Evolutionary conservation across 2,113 vertebrate species (phyloP).

Genomic region (Microcebus lehilahytsara): DNA sequence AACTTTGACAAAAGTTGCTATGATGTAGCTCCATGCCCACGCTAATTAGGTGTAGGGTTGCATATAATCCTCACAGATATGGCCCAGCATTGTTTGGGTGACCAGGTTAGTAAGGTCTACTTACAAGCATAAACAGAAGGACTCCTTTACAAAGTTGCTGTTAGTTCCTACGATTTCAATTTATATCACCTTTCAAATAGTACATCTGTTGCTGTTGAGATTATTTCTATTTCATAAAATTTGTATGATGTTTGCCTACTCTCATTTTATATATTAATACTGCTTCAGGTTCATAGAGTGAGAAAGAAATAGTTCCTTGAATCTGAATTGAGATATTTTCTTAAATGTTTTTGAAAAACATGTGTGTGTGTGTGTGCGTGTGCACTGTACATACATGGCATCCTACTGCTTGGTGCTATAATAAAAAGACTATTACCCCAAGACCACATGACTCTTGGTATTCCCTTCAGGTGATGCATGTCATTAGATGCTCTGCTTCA

Average conservation of each 20-base stretch:
- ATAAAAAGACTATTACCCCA: not conserved
- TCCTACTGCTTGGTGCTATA: not conserved
- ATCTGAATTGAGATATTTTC: not conserved
- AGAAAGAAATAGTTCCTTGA: not conserved
- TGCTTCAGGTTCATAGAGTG: not conserved
- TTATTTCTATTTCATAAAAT: not conserved
- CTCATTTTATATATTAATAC: not conserved
- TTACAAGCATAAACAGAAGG: not conserved
- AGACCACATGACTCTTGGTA: not conserved
- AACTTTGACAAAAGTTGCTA: not conserved
- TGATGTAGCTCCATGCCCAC: not conserved
- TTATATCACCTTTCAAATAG: not conserved
- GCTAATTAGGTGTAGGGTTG: not conserved
- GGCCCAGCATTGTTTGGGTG: not conserved
- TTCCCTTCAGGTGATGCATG: not conserved
- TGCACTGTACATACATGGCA: not conserved
- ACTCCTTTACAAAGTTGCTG: not conserved
- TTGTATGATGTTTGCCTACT: not conserved
- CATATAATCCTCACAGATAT: not conserved
- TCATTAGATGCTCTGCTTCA: not conserved
- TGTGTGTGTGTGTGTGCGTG: not conserved
- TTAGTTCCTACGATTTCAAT: not conserved
- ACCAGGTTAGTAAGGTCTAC: not conserved
- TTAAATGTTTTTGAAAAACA: not conserved
- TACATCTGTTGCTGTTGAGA: not conserved